Evolutionary conservation across 2,888 invertebrate species (phyloP).

Genomic region (Ennomos erosarius): DNA sequence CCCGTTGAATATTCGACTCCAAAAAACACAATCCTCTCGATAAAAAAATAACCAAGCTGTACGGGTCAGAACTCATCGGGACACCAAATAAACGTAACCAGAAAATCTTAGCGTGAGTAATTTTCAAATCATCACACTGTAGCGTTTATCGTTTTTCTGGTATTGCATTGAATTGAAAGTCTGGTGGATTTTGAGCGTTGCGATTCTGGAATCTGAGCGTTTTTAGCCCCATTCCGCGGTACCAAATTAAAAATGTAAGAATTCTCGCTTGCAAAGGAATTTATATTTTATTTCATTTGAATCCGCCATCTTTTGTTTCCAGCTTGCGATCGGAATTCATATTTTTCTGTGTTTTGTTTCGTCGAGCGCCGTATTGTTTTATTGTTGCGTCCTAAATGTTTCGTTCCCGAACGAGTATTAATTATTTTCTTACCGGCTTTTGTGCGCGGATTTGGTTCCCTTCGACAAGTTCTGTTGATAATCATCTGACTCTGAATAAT

Average conservation of each 20-base stretch:
- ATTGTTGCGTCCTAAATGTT: slow-evolving; percentile 77
- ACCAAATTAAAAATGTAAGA: slow-evolving; percentile 85
- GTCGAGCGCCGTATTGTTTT: slow-evolving; percentile 79
- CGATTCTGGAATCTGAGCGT: slow-evolving; percentile 77
- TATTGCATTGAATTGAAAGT: slow-evolving; percentile 15
- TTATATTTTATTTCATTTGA: slow-evolving; percentile 85
- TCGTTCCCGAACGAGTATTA: slow-evolving; percentile 75
- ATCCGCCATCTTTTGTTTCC: slow-evolving; percentile 85
- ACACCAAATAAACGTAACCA: not conserved
- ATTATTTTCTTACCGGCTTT: slow-evolving; percentile 75
- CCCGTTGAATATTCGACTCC: slow-evolving; percentile 8
- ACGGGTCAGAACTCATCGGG: not conserved
- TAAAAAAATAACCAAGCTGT: slow-evolving; percentile 1
- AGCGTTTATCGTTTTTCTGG: slow-evolving; percentile 7
- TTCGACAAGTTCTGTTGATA: slow-evolving; percentile 15
- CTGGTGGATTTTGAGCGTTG: slow-evolving; percentile 52
- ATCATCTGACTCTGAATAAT: slow-evolving; percentile 1
- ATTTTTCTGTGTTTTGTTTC: slow-evolving; percentile 85
- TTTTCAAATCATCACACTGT: not conserved
- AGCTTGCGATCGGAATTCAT: slow-evolving; percentile 81
- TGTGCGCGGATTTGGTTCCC: slow-evolving; percentile 9
- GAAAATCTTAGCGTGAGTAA: not conserved
- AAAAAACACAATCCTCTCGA: not conserved
- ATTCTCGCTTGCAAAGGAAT: slow-evolving; percentile 82
- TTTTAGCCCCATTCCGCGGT: slow-evolving; percentile 76